phyloP scores from a whole-genome alignment of 2,113 vertebrate species.

The Tetrax tetrax region DNA sequence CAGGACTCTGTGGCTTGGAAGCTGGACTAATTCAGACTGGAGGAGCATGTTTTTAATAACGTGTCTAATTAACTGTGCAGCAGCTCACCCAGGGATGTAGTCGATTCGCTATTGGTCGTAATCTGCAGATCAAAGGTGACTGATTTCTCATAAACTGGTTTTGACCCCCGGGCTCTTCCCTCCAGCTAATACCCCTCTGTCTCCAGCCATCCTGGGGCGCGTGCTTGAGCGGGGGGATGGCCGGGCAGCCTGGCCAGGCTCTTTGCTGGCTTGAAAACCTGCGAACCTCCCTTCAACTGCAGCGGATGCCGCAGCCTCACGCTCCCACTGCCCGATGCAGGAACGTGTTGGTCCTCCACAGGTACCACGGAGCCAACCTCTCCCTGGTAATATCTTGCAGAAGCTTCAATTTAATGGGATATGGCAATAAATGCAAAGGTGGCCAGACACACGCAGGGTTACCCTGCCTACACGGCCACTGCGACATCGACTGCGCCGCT shows the following conservation, averaged over 20 bases:
- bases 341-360: rapidly evolving
- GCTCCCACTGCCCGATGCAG: rapidly evolving
- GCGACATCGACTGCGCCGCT: rapidly evolving
- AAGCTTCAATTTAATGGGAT: neutral
- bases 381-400: neutral
- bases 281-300: rapidly evolving
- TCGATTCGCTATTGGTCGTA: neutral
- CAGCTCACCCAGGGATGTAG: slow-evolving; percentile 21
- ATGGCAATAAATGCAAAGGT: neutral
- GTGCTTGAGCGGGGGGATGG: neutral
- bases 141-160: slow-evolving; percentile 35
- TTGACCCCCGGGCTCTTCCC: neutral
- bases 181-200: neutral
- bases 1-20: slow-evolving; percentile 38
- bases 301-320: rapidly evolving
- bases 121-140: slow-evolving; percentile 27
- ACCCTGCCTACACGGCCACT: rapidly evolving
- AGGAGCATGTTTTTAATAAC: slow-evolving; percentile 51
- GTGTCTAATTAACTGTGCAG: slow-evolving; percentile 30
- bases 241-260: neutral
- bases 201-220: neutral
- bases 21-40: neutral
- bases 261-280: neutral
- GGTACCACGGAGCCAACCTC: neutral
- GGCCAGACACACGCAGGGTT: neutral